Percentiles rank a stretch among this genome's conserved stretches.
Evolutionary conservation across 2,797 vertebrate species (phyloP).

Genomic region (Rousettus madagascariensis): DNA sequence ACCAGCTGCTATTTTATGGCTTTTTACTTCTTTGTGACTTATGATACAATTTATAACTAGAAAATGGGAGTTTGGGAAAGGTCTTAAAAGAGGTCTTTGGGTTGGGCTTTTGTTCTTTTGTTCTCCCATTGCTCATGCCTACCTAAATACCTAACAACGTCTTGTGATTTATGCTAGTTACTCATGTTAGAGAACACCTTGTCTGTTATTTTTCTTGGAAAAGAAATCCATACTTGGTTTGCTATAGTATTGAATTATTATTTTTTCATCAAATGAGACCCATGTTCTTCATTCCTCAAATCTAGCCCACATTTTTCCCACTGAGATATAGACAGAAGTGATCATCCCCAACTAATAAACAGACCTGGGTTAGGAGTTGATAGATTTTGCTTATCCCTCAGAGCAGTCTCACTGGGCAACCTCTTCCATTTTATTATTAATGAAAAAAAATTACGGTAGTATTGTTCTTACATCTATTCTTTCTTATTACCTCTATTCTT

Average conservation of each 20-base stretch:
- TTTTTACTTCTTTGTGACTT: too few relatives aligned
- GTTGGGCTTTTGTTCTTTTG: too few relatives aligned
- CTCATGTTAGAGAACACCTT: neutral
- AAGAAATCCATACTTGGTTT: neutral
- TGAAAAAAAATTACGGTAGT: neutral
- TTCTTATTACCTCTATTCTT: neutral
- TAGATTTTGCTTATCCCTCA: neutral
- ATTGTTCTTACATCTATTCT: neutral
- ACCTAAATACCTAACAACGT: neutral
- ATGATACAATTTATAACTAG: too few relatives aligned
- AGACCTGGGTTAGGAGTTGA: neutral
- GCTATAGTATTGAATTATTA: neutral
- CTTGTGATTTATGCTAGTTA: neutral
- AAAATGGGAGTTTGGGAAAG: too few relatives aligned
- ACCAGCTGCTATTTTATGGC: too few relatives aligned
- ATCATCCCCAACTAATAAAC: neutral
- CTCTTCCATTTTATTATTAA: neutral
- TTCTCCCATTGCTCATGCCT: too few relatives aligned
- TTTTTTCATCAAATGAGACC: neutral
- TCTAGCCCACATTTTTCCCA: too few relatives aligned
- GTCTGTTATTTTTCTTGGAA: neutral
- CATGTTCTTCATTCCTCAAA: neutral
- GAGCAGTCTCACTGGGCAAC: neutral
- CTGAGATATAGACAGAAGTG: neutral
- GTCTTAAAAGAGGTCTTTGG: too few relatives aligned